A percentile compares a stretch with the other conserved stretches of the same genome.
Conservation (phyloP, 2,888 invertebrate genomes). For the Cecidostiba fungosa region DNA sequence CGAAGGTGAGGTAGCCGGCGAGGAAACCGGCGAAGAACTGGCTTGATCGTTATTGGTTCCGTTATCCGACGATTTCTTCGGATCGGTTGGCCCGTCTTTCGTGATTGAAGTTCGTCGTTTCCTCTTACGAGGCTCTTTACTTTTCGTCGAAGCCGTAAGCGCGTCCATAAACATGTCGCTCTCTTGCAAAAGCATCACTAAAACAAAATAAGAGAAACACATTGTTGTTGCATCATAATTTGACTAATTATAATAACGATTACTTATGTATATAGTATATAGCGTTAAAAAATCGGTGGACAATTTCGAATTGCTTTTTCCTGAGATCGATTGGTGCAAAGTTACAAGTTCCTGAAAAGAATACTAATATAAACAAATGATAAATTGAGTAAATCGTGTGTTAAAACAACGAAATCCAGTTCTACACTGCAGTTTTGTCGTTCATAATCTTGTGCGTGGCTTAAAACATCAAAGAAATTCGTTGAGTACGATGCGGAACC, state of each 20-base stretch:
- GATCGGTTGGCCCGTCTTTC: constrained; percentile 84
- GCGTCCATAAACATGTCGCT: constrained; percentile 98
- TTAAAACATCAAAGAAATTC: too few species aligned
- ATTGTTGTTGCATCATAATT: not conserved
- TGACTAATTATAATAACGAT: not conserved
- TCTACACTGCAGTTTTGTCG: too few species aligned
- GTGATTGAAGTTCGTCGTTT: constrained; percentile 88
- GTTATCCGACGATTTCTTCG: constrained; percentile 82
- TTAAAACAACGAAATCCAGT: too few species aligned
- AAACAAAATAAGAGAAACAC: constrained; percentile 49
- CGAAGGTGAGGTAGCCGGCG: constrained; percentile 67
- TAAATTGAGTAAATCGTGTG: too few species aligned
- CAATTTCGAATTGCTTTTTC: not conserved
- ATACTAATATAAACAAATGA: not conserved
- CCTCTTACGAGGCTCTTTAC: constrained; percentile 89
- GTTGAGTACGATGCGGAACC: too few species aligned
- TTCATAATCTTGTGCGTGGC: too few species aligned
- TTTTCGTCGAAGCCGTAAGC: constrained; percentile 88
- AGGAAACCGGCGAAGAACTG: constrained; percentile 81
- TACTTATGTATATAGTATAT: not conserved
- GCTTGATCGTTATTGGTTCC: constrained; percentile 70
- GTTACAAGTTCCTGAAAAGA: constrained; percentile 14
- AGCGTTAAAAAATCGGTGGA: not conserved
- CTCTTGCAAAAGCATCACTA: constrained; percentile 91
- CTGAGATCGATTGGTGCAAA: constrained; percentile 57